Conservation (phyloP, 2,888 invertebrate genomes). For the Dryobotodes eremita region DNA sequence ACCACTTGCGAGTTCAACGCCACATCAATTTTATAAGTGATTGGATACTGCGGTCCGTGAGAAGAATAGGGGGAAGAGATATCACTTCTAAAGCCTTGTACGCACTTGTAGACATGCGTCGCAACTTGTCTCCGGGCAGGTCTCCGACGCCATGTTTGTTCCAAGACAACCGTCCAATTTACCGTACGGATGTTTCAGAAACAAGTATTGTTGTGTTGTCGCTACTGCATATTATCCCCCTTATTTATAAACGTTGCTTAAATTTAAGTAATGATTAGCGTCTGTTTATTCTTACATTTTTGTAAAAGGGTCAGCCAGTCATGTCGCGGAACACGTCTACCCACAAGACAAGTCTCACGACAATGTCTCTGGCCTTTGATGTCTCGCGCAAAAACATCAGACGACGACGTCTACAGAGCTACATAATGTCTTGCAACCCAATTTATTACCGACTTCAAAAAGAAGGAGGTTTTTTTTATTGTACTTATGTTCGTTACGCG, state of each 20-base stretch:
- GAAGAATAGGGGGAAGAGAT: conserved; percentile 18
- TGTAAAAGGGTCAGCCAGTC: background rate
- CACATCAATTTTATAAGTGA: conserved; percentile 38
- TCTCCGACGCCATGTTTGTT: conserved; percentile 2
- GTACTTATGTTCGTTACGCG: too few relatives aligned
- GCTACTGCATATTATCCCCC: background rate
- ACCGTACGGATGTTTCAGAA: background rate
- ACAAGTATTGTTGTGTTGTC: background rate
- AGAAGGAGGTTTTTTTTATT: too few relatives aligned
- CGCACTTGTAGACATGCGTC: background rate
- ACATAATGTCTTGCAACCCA: too few relatives aligned
- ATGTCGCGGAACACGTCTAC: background rate
- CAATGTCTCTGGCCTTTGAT: background rate
- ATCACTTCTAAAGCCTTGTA: conserved; percentile 26
- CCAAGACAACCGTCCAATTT: background rate
- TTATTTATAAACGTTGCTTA: background rate
- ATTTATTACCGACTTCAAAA: too few relatives aligned
- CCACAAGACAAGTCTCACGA: background rate
- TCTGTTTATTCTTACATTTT: background rate
- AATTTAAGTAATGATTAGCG: background rate
- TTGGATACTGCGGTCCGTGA: conserved; percentile 1
- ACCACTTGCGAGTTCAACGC: conserved; percentile 42
- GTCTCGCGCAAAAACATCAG: background rate
- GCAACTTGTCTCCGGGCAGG: background rate
- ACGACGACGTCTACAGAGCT: background rate